Base-by-base conservation (phyloP, 2,113 vertebrate genomes). In the Setophaga petechia region DNA sequence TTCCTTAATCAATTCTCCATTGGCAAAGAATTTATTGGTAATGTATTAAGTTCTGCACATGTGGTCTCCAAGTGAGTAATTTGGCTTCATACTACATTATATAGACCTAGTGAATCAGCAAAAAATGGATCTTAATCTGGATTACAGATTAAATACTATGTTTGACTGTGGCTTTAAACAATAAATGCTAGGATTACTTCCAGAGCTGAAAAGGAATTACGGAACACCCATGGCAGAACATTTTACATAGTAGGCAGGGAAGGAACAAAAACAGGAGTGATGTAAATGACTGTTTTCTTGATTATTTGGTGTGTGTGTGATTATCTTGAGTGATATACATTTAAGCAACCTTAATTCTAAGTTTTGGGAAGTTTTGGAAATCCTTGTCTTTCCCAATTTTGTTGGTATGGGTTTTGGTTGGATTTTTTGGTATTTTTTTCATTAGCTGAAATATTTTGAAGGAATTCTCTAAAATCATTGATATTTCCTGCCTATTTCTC, bases 21-120 rank as follows among this genome's bases (percentile, higher is more conserved):
- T 77, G 16, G 5, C 14, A 85, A 67, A n/a, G 3, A 31, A 35
- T 55, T 85, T 71, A 44, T 21, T 25, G 12, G 7, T 33, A 39
- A 4, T 13, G 2, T 0, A 0, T n/a, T 20, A 63, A 22, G 6
- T 37, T 76, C 23, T 88, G 19, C 12, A 59, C 51, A 28, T 18
- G 21, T 35, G 20, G 28, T 33, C 25, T 71, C 47, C 22, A 76
- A 43, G 41, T 67, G 46, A 54, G 3, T 68, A 25, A 75, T 65
- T 46, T 67, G 15, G 2, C 33, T 85, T 85, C 28, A 31, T 27
- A 17, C 1, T n/a, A 16, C 14, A 4, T 37, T 51, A 55, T 15
- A 35, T 11, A 52, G 31, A 75, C 33, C 12, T 59, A 54, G 5
- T 39, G 25, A 74, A 78, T 62, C 69, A 78, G 5, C 21, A 88